Base-by-base conservation (phyloP, 1,140 invertebrate genomes). In the Drosophila sproati region DNA sequence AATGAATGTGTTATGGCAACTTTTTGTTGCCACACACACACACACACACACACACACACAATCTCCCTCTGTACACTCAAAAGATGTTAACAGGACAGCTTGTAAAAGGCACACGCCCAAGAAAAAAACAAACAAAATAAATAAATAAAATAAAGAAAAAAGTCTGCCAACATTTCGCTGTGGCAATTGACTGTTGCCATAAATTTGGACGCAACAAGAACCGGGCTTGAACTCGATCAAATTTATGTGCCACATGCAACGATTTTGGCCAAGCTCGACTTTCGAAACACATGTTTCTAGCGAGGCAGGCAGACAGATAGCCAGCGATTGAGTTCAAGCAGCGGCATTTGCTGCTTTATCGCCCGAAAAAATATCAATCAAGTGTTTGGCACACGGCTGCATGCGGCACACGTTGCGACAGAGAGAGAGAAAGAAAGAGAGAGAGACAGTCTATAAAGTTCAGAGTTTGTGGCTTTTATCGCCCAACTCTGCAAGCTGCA, bases 381-480 rank as follows among this genome's bases (percentile, higher is more conserved):
- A 68, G 70, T 67, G 63, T 59, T 57, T 74, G 72, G 66, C 72
- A 61, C 39, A 39, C 56, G 54, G 69, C 5, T 51, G 29, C 37
- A 80, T 66, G 74, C 47, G 48, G 69, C 45, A 57, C 39, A 62
- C 64, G 54, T 12, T 39, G 39, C 31, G 28, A 43, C 20, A 20
- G 20, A 20, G 20, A 20, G 20, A 20, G 20, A 20, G 20, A 20
- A 2, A 41, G 34, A 47, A 57, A 61, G 45, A 64, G 51, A 48
- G 6, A 41, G 35, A 63, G 57, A 56, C n/a, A 89, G 80, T 88
- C 73, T 76, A 88, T 88, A 89, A 88, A 88, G 80, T 88, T 88
- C 69, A 78, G 74, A 88, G 85, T 88, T 89, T 88, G 80, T 89
- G 82, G 69, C 83, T 82, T 87, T 79, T 82, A 86, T 73, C 76